phyloP scores from a whole-genome alignment of 30 jellyfish, hydroid and myxozoan species.

The Hydra vulgaris region DNA sequence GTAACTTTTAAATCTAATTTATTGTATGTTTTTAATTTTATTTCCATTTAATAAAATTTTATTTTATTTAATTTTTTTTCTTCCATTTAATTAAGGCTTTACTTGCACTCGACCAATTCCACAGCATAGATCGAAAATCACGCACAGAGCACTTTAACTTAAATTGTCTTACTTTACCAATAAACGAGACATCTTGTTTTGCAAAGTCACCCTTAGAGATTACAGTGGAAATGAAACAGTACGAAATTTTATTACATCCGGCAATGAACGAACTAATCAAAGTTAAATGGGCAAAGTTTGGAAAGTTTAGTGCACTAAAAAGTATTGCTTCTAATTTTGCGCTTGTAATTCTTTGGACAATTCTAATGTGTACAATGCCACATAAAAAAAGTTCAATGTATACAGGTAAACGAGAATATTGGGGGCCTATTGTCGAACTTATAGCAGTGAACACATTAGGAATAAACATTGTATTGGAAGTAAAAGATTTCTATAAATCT shows the following conservation, averaged over 20 bases:
- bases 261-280: constrained; percentile 62
- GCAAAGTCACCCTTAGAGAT: constrained; percentile 75
- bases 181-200: constrained; percentile 7
- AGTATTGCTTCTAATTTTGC: constrained; percentile 29
- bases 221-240: constrained; percentile 68
- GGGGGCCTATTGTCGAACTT: constrained; percentile 39
- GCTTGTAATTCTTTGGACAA: constrained; percentile 73
- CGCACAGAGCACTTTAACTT: constrained; percentile 63
- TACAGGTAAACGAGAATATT: constrained; percentile 4
- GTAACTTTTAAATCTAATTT: no score
- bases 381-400: constrained; percentile 12
- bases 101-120: constrained; percentile 77
- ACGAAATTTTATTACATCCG: constrained; percentile 67
- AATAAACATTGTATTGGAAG: constrained; percentile 38
- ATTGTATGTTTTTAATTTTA: no score
- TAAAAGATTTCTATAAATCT: constrained; percentile 44
- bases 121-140: constrained; percentile 68
- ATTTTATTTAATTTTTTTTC: not conserved
- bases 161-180: constrained; percentile 53
- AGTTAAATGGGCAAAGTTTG: constrained; percentile 69
- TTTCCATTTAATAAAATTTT: not conserved
- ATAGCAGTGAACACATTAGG: constrained; percentile 26
- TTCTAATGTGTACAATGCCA: constrained; percentile 51
- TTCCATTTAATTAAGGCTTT: constrained; percentile 50
- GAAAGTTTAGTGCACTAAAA: constrained; percentile 46